A percentile compares a stretch with the other conserved stretches of the same genome.
Evolutionary conservation across 1,140 invertebrate genomes (phyloP).

Genomic region (Drosophila lini): DNA sequence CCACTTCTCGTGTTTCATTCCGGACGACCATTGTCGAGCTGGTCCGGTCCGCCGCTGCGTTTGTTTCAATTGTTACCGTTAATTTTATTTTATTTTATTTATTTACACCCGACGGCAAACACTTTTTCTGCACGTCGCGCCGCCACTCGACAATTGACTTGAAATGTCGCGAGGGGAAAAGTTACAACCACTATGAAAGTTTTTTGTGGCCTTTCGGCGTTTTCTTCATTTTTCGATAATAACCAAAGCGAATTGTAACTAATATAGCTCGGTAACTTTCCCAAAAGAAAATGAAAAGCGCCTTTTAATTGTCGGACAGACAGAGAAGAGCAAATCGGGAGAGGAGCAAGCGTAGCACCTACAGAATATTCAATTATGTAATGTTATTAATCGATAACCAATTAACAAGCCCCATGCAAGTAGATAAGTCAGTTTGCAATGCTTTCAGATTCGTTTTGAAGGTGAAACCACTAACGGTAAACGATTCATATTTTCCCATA

Average conservation of each 20-base stretch:
- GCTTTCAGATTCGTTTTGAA: slow-evolving; percentile 62
- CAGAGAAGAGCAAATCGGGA: background rate
- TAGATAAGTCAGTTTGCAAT: slow-evolving; percentile 64
- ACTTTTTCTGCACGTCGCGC: slow-evolving; percentile 72
- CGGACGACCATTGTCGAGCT: slow-evolving; percentile 52
- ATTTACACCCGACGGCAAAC: slow-evolving; percentile 36
- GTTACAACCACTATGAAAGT: slow-evolving; percentile 71
- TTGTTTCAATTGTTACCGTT: slow-evolving; percentile 80
- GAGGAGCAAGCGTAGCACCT: slow-evolving; percentile 19
- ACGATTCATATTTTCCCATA: slow-evolving; percentile 1
- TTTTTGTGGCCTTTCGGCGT: slow-evolving; percentile 52
- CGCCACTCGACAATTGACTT: slow-evolving; percentile 69
- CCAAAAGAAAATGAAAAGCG: slow-evolving; percentile 80
- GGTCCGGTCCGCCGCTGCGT: slow-evolving; percentile 25
- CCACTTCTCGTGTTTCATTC: slow-evolving; percentile 53
- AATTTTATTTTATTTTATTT: slow-evolving; percentile 78
- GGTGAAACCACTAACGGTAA: slow-evolving; percentile 42
- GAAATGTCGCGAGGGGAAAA: slow-evolving; percentile 75
- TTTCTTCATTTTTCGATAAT: slow-evolving; percentile 76
- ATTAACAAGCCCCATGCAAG: slow-evolving; percentile 47
- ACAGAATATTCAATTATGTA: slow-evolving; percentile 63
- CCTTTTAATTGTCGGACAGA: slow-evolving; percentile 38
- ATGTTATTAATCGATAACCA: slow-evolving; percentile 70
- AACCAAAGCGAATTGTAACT: slow-evolving; percentile 75
- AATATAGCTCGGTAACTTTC: slow-evolving; percentile 73